Percentiles rank a stretch among this genome's conserved stretches.
These are phyloP conservation scores for Noctua fimbriata DNA, from an alignment of 2,888 invertebrate genomes.

Conservation along the genomic window DNA sequence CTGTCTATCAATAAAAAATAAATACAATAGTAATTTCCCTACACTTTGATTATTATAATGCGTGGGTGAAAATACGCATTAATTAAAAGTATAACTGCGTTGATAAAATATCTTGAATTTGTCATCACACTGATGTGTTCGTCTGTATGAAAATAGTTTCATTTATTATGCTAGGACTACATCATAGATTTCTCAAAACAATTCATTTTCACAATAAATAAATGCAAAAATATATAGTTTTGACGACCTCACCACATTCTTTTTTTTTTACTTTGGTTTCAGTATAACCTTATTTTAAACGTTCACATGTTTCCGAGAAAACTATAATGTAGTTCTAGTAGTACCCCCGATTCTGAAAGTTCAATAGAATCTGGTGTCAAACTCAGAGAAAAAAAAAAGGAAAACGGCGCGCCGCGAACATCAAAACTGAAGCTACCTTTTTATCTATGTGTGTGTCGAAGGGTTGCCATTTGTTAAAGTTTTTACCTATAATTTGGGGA, in stretches of 20 bases:
- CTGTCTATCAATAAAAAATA: slow-evolving; percentile 62
- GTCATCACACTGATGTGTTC: slow-evolving; percentile 30
- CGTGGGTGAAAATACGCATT: slow-evolving; percentile 7
- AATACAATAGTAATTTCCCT: slow-evolving; percentile 65
- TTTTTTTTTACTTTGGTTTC: slow-evolving; percentile 2
- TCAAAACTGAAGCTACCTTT: too few species aligned
- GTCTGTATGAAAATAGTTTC: slow-evolving; percentile 52
- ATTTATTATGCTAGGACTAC: slow-evolving; percentile 23
- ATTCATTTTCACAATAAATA: slow-evolving; percentile 14
- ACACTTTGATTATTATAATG: slow-evolving; percentile 35
- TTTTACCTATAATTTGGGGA: too few species aligned
- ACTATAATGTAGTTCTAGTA: slow-evolving; percentile 28
- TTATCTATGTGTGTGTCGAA: too few species aligned
- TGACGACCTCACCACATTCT: not conserved
- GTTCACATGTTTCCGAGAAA: not conserved
- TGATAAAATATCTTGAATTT: slow-evolving; percentile 44
- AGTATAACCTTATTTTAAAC: not conserved
- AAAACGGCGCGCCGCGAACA: too few species aligned
- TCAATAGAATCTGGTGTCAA: not conserved
- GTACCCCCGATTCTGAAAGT: slow-evolving; percentile 22
- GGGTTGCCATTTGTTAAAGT: too few species aligned
- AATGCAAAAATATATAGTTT: slow-evolving; percentile 35
- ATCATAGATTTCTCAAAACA: slow-evolving; percentile 17
- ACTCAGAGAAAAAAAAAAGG: too few species aligned
- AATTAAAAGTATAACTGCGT: slow-evolving; percentile 8